Evolutionary conservation across 2,797 vertebrate genomes (phyloP), one percentile per base, ranked within the genome.

Genomic region (Poliocrania exsul): DNA sequence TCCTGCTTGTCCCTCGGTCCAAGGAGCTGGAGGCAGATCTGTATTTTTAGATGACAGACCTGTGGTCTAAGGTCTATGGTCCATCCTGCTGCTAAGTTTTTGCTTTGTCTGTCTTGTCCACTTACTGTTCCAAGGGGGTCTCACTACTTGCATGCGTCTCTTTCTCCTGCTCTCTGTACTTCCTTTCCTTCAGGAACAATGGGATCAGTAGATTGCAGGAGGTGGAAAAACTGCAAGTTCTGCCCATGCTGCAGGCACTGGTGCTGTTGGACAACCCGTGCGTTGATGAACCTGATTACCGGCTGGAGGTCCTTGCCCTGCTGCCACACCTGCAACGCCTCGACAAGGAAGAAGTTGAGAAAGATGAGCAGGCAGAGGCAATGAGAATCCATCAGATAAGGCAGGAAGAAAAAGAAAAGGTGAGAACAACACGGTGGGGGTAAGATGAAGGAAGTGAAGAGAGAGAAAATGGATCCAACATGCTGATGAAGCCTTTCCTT

Each of bases 191-290:
- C 85, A 99, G 99, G 97, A 98, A 97, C 64, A 99, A 99, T 51
- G 35, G 85, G 64, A 96, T 99, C 83, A 51, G 33, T 12, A 97
- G 97, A 54, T 69, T 98, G 54, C 91, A 79, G 26, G 98, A 97
- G 80, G 90, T 99, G 60, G 91, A 86, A 61, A 94, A 97, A 57
- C 98, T 99, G 26, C 88, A 51, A 40, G 95, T 94, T 21, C 97
- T 99, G 65, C 98, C 98, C 44, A 97, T 97, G 72, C 97, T 99
- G 26, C 98, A 96, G 44, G 94, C 95, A 10, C 89, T 99, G 97
- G 98, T 99, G 51, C 94, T 99, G 65, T 86, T 96, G 51, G 98
- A 98, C 38, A 99, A 99, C 84, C 99, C 99, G 0, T 96, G 99
- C 6, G 71, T 93, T 1, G 98, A 99, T 7, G 97, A 94, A 4